A percentile compares a stretch with the other conserved stretches of the same genome.
These are phyloP conservation scores for Chionis minor DNA, from an alignment of 2,113 vertebrate genomes.

Conservation along the genomic window DNA sequence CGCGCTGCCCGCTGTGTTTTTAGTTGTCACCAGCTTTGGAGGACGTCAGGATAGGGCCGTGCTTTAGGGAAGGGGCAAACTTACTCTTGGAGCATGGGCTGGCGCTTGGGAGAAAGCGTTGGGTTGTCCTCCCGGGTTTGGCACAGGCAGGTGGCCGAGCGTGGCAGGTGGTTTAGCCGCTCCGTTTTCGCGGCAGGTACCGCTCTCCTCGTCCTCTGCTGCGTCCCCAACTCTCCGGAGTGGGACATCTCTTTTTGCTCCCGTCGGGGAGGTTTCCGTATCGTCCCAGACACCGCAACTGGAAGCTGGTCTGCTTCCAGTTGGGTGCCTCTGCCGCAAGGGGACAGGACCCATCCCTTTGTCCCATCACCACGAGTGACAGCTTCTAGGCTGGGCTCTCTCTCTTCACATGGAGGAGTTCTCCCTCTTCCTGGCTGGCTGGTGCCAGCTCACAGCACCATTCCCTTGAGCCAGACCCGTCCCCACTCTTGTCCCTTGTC, in stretches of 20 bases:
- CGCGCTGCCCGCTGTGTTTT: accelerated
- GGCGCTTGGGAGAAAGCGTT: background rate
- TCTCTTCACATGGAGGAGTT: background rate
- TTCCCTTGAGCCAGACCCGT: background rate
- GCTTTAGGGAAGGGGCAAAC: background rate
- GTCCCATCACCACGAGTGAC: background rate
- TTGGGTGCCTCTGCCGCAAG: background rate
- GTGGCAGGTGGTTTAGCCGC: background rate
- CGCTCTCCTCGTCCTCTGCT: background rate
- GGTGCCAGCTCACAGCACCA: background rate
- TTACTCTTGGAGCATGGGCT: background rate
- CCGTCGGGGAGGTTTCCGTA: accelerated
- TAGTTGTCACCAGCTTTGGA: accelerated
- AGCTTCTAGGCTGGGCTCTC: background rate
- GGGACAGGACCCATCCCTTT: background rate
- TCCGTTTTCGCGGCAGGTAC: background rate
- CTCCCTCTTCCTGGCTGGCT: background rate
- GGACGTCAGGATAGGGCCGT: accelerated
- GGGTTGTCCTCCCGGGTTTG: background rate
- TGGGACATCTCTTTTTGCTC: background rate
- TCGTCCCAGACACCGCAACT: accelerated
- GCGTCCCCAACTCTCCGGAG: accelerated
- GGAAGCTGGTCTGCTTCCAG: background rate
- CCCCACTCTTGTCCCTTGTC: background rate
- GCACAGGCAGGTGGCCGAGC: background rate